Base-by-base conservation (phyloP, 2,113 vertebrate species). In the Menura novaehollandiae region DNA sequence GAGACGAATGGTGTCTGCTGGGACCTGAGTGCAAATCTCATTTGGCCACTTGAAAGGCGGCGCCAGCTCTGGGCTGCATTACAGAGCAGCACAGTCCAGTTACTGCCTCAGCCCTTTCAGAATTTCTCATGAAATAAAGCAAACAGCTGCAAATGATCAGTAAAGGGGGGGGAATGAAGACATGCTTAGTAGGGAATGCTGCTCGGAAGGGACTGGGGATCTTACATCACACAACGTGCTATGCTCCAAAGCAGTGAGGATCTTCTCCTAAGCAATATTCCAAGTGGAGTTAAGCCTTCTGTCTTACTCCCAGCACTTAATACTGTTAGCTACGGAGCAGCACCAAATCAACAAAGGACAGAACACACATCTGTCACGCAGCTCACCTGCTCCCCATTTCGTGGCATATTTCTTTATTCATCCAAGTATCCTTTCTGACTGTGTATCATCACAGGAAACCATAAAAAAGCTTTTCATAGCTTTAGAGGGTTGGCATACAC, bases 101-200 rank as follows among this genome's bases (percentile, higher is more conserved):
- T 11, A 47, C 67, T 90, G 75, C 39, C 88, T 90, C 86, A 87
- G 84, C 47, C 83, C 91, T 71, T 64, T 37, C 71, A 63, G 79
- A 67, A 74, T 75, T 72, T 56, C 88, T 78, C 90, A 46, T 49
- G 72, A 92, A 96, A 77, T 72, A 49, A 74, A 74, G 79, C 8
- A 2, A 95, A 93, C 92, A 96, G 88, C 95, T 96, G 93, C 71
- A 86, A 93, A 92, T 71, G 76, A 95, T 95, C 88, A 94, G 88
- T 9, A 63, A 79, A 72, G 72, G 5, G 0, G 39, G 59, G 68
- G 39, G 59, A 85, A 93, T 77, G 75, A 94, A 96, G 93, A 88
- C 59, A 71, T 14, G 75, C 75, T 95, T 89, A 78, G 68, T 2
- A 71, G 68, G 52, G 71, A 95, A 63, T 2, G 17, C 67, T 88